Evolutionary conservation across 1,140 invertebrate species (phyloP).

Genomic region (Hylyphantes graminicola): DNA sequence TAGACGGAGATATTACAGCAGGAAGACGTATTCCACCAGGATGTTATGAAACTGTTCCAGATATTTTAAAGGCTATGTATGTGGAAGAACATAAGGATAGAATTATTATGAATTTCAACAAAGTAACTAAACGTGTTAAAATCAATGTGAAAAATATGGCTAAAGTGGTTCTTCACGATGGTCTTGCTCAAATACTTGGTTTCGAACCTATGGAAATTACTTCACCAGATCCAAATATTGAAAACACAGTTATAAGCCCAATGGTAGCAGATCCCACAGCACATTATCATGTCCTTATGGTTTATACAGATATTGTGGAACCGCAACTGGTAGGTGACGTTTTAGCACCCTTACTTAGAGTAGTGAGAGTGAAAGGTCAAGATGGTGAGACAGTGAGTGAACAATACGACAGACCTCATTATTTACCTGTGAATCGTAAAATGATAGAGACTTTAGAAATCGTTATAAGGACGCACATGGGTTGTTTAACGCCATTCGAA

Average conservation of each 20-base stretch:
- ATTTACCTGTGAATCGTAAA: constrained; percentile 5
- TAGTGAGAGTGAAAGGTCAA: constrained; percentile 21
- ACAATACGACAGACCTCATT: constrained; percentile 23
- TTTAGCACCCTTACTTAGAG: constrained; percentile 7
- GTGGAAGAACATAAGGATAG: background rate
- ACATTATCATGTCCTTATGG: background rate
- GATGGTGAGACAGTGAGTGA: constrained; percentile 27
- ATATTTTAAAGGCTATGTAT: background rate
- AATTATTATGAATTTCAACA: background rate
- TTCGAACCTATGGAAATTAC: constrained; percentile 1
- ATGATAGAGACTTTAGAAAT: constrained; percentile 21
- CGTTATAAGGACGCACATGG: constrained; percentile 11
- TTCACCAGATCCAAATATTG: background rate
- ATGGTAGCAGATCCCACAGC: constrained; percentile 15
- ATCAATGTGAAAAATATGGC: background rate
- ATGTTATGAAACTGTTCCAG: constrained; percentile 3
- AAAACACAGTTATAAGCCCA: background rate
- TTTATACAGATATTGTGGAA: constrained; percentile 23
- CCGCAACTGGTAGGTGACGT: constrained; percentile 24
- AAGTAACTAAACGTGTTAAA: background rate
- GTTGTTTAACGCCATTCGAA: constrained; percentile 5
- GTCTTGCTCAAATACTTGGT: constrained; percentile 10
- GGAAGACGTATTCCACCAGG: background rate
- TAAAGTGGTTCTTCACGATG: constrained; percentile 6
- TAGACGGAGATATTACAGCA: background rate